phyloP scores from a whole-genome alignment of 2,797 vertebrate species.

The Lates japonicus region DNA sequence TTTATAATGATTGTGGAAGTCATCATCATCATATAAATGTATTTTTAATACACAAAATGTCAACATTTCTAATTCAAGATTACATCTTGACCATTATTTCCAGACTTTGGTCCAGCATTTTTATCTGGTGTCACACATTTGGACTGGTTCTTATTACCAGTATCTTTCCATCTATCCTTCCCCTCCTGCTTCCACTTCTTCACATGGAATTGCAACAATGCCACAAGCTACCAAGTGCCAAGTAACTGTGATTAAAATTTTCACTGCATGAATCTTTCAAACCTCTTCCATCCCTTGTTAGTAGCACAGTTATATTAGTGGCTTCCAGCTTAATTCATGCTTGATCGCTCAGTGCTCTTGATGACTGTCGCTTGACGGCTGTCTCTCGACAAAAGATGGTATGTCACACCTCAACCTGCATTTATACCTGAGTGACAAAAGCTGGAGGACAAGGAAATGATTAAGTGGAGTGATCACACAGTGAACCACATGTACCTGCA shows the following conservation, averaged over 20 bases:
- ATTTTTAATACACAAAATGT: too few relatives aligned
- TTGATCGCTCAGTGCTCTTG: background rate
- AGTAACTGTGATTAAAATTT: constrained; percentile 20
- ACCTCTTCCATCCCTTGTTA: constrained; percentile 1
- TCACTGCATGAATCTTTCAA: constrained; percentile 16
- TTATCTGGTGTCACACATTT: background rate
- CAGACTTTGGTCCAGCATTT: background rate
- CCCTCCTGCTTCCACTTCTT: background rate
- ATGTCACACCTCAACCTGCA: constrained; percentile 2
- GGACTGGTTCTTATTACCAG: background rate
- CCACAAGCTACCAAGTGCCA: background rate
- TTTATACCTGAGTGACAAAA: constrained; percentile 28
- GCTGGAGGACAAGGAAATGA: constrained; percentile 32
- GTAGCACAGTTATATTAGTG: background rate
- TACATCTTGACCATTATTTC: background rate
- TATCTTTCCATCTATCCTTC: background rate
- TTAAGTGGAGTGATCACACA: constrained; percentile 18
- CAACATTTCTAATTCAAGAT: too few relatives aligned
- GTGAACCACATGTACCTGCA: constrained; percentile 13
- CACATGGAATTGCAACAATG: background rate
- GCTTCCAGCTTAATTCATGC: constrained; percentile 42
- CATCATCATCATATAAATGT: too few relatives aligned
- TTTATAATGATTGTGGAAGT: too few relatives aligned
- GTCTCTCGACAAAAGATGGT: constrained; percentile 32
- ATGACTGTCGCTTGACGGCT: constrained; percentile 44